Conservation (phyloP, 2,888 invertebrate species). For the Strigamia maritima region DNA sequence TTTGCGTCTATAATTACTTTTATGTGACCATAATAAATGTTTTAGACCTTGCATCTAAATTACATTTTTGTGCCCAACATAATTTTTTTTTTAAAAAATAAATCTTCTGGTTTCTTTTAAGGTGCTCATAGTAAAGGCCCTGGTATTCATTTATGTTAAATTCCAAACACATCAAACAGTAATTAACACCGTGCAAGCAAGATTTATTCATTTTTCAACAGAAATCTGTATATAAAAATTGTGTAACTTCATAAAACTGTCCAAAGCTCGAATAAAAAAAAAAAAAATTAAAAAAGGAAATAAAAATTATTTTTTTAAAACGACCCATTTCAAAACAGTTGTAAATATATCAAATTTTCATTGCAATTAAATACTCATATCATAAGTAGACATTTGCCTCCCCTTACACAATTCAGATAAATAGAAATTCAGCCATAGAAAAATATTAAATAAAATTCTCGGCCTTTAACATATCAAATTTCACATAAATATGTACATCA, state of each 20-base stretch:
- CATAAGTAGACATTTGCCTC: neutral
- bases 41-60: no score
- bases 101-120: neutral
- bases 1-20: no score
- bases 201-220: neutral
- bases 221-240: neutral
- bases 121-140: slow-evolving; percentile 18
- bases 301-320: no score
- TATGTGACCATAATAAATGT: no score
- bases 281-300: no score
- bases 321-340: neutral
- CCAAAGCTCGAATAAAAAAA: neutral
- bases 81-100: no score
- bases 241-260: neutral
- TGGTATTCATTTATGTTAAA: slow-evolving; percentile 18
- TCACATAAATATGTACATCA: neutral
- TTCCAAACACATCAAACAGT: neutral
- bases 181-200: neutral
- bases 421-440: neutral
- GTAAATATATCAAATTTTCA: neutral
- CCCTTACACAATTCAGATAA: neutral
- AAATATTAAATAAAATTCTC: neutral
- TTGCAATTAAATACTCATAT: neutral
- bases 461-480: neutral
- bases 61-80: no score